Evolutionary conservation across 2,113 vertebrate genomes (phyloP), one percentile per base, ranked within the genome.

Genomic region (Heterotis niloticus): DNA sequence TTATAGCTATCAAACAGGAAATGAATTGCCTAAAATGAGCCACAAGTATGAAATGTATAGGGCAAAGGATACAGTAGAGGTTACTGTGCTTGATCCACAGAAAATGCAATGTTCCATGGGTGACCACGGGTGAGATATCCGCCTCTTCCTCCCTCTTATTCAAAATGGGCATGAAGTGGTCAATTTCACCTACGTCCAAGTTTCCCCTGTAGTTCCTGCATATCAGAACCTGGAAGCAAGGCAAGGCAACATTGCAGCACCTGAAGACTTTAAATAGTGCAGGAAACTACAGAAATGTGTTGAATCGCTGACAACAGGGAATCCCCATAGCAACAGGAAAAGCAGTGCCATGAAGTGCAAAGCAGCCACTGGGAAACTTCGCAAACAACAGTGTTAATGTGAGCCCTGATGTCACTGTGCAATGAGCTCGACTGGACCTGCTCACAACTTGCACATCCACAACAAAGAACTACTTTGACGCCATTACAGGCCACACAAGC

Each of bases 51-150:
- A 80, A 84, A 4, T 51, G 52, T 51, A 70, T 66, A 5, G 66
- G 57, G 56, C 4, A 72, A 78, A 80, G 91, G 93, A 94, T 94
- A 94, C 93, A 26, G 86, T 93, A 93, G 34, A 94, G 84, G 88
- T 94, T 94, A 87, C 83, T 93, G 86, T 94, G 92, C 70, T 92
- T 94, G 82, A 94, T 93, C 89, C 92, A 94, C 77, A 94, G 83
- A 84, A 93, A 94, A 84, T 94, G 92, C 1, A 89, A 51, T 7
- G 87, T 83, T 76, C 93, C 93, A 0, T 89, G 91, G 81, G 82
- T 87, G 84, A 92, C 70, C 20, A 94, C 75, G 0, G 93, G 93
- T 0, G 91, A 88, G 78, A 89, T 82, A 79, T 92, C 91, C 0
- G 84, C 90, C 0, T 94, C 93, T 29, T 94, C 93, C 76, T 94